A percentile compares a stretch with the other conserved stretches of the same genome.
These are phyloP conservation scores for Kryptolebias ocellatus DNA, from an alignment of 2,797 vertebrate genomes.

Conservation along the genomic window DNA sequence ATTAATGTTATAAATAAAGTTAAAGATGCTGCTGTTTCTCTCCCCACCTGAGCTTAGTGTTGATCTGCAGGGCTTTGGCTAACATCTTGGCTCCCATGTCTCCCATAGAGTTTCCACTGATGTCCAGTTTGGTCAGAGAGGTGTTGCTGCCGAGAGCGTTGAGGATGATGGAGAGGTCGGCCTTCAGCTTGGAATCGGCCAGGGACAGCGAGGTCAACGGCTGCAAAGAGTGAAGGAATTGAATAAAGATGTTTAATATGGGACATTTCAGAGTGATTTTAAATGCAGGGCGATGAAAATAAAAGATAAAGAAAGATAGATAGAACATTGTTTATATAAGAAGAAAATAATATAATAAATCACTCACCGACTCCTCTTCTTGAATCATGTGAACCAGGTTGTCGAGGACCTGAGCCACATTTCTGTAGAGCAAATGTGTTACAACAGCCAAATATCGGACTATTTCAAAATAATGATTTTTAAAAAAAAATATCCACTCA, in stretches of 20 bases:
- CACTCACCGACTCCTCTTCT: slow-evolving; percentile 96
- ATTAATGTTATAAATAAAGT: neutral
- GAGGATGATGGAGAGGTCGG: slow-evolving; percentile 92
- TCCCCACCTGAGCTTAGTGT: slow-evolving; percentile 93
- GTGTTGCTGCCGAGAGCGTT: slow-evolving; percentile 95
- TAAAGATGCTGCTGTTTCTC: accelerated
- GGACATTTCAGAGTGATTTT: too few species aligned
- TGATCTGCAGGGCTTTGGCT: slow-evolving; percentile 97
- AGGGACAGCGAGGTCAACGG: slow-evolving; percentile 92
- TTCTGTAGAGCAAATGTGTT: slow-evolving; percentile 75
- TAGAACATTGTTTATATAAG: neutral
- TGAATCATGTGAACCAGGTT: slow-evolving; percentile 97
- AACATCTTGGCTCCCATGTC: slow-evolving; percentile 98
- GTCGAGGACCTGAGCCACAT: slow-evolving; percentile 91
- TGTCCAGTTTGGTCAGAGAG: slow-evolving; percentile 92
- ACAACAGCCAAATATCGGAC: neutral
- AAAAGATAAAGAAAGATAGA: neutral
- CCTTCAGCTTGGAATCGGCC: slow-evolving; percentile 94
- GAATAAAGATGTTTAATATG: neutral
- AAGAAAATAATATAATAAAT: neutral
- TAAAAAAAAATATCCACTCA: slow-evolving; percentile 59
- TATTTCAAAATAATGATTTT: neutral
- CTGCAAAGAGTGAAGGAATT: slow-evolving; percentile 63
- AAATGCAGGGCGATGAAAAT: neutral
- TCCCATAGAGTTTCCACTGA: slow-evolving; percentile 96